Base-by-base conservation (phyloP, 2,888 invertebrate species). In the Scaptomyza caliginosa region DNA sequence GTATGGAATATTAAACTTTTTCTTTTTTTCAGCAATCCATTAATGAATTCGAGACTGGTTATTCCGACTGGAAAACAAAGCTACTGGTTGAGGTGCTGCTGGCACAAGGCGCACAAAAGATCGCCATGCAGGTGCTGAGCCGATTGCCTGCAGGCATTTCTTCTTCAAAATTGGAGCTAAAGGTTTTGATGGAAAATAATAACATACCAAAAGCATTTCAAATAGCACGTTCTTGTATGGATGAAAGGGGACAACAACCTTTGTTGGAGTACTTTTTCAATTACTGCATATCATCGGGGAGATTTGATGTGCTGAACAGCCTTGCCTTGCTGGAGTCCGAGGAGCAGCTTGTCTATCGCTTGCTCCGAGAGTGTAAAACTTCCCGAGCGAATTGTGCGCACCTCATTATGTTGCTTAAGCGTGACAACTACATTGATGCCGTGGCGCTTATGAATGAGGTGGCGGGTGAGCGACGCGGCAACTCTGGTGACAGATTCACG, bases 371-470 rank as follows among this genome's bases (percentile, higher is more conserved):
- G 23, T 77, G 80, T 19, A 87, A 89, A 36, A 72, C 88, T 0
- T 67, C 77, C 0, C 77, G 79, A 6, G 77, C 89, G 2, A 90
- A 90, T 32, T 88, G 88, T 55, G 71, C 91, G 3, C 89, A 91
- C 42, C 79, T 92, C 38, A 89, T 91, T 0, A 84, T 91, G 68
- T 60, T 92, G 30, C 66, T 92, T 2, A 90, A 91, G 51, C 89
- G 90, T 30, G 89, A 86, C 2, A 91, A 90, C 52, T 92, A 91
- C 30, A 80, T 91, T 21, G 91, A 92, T 51, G 91, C 92, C 0
- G 87, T 91, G 2, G 78, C 88, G 0, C 89, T 90, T 19, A 87
- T 91, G 79, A 88, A 91, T 51, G 88, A 90, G 3, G 52, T 89
- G n/a, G 88, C 89, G 3, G 81, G 64, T 8, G 73, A 83, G 43